Evolutionary conservation across 2,797 vertebrate genomes (phyloP).

Genomic region (Arctocebus calabarensis): DNA sequence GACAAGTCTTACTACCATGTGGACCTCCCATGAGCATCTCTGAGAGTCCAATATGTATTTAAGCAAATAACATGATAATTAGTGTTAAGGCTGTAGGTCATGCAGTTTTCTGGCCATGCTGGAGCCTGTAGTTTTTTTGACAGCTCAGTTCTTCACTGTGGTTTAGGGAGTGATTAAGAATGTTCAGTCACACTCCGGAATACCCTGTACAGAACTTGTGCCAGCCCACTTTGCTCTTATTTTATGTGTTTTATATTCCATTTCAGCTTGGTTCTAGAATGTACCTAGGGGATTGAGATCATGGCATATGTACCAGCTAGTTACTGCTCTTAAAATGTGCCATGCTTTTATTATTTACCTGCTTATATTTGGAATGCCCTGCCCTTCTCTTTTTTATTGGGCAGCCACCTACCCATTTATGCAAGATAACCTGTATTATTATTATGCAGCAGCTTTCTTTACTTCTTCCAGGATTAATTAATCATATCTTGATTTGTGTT

Average conservation of each 20-base stretch:
- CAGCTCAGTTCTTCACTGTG: not conserved
- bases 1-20: too few species aligned
- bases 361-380: not conserved
- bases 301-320: not conserved
- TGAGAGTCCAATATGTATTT: too few species aligned
- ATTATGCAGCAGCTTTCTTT: not conserved
- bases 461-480: not conserved
- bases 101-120: not conserved
- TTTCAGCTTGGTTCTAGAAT: not conserved
- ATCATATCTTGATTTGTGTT: not conserved
- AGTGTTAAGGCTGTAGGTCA: too few species aligned
- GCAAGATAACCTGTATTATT: constrained; percentile 26
- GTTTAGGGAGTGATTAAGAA: not conserved
- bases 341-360: not conserved
- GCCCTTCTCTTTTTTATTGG: not conserved
- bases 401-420: not conserved
- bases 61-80: too few species aligned
- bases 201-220: not conserved
- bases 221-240: not conserved
- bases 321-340: not conserved
- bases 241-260: not conserved
- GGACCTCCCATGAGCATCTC: too few species aligned
- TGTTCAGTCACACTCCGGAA: not conserved
- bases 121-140: not conserved
- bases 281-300: not conserved